Percentiles rank a stretch among this genome's conserved stretches.
Evolutionary conservation across 2,113 vertebrate species (phyloP).

Genomic region (Dicerorhinus sumatrensis): DNA sequence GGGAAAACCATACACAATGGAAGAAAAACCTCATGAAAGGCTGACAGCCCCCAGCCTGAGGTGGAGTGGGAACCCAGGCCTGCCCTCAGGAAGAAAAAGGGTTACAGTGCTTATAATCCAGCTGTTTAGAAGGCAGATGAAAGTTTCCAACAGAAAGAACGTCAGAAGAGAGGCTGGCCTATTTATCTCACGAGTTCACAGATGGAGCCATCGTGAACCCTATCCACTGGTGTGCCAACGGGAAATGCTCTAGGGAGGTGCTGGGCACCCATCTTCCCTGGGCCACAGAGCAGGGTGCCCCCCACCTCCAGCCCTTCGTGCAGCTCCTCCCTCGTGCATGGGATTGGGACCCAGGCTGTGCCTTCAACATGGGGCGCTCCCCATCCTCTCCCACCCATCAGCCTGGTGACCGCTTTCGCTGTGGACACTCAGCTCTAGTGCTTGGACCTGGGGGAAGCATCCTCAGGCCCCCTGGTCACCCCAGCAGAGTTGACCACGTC

Average conservation of each 20-base stretch:
- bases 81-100: neutral
- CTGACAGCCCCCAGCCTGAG: neutral
- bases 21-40: neutral
- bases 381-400: neutral
- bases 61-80: neutral
- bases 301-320: fast-evolving
- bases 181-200: neutral
- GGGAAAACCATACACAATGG: neutral
- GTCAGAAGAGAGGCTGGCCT: neutral
- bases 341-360: neutral
- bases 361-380: neutral
- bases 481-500: neutral
- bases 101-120: neutral
- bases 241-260: neutral
- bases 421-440: neutral
- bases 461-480: neutral
- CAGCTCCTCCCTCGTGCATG: fast-evolving
- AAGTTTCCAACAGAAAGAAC: neutral
- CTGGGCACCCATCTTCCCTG: neutral
- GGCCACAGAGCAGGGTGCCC: neutral
- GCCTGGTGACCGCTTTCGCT: neutral
- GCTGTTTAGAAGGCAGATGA: neutral
- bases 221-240: too few species aligned
- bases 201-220: neutral
- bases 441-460: neutral